Evolutionary conservation across 2,888 invertebrate species (phyloP), one percentile per base, ranked within the genome.

Genomic region (Rhingia campestris): DNA sequence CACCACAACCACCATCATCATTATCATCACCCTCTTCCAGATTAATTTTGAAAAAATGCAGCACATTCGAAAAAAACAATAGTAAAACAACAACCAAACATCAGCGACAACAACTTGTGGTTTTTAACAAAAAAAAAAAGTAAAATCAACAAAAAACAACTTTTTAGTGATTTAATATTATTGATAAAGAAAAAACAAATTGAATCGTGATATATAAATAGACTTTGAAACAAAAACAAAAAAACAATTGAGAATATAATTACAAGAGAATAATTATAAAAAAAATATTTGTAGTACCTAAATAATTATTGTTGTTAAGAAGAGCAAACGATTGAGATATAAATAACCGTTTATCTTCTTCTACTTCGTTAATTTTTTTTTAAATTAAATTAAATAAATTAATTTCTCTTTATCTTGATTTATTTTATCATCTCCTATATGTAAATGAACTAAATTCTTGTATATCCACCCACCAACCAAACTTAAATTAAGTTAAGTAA

Each of bases 41-140:
- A 73, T 72, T 54, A 77, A 41, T 75, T 54, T 56, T 10, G 22
- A 10, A 53, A 56, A 63, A 82, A 73, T 64, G 74, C 64, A 82
- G 74, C 75, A 86, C 72, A 66, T 73, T 63, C 51, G 84, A 77
- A 32, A 81, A 53, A 64, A 69, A 41, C 59, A 51, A 70, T 33
- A 51, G 41, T 56, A 70, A 47, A 14, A 35, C 39, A 70, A 61
- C 39, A 22, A 22, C 22, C 22, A 22, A 61, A 56, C 33, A 79
- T 86, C 82, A 81, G 69, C 61, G 66, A 76, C 86, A 87, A 89
- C 89, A 90, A 89, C 89, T 90, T 90, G 90, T 90, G 90, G 90
- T 91, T 91, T 89, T 88, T 87, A 87, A 85, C 77, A 86, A 86
- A 89, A 87, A 47, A 80, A 64, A 69, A 41, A 72, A 66, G 56